phyloP scores from a whole-genome alignment of 2,888 invertebrate genomes.

The Melieria omissa region DNA sequence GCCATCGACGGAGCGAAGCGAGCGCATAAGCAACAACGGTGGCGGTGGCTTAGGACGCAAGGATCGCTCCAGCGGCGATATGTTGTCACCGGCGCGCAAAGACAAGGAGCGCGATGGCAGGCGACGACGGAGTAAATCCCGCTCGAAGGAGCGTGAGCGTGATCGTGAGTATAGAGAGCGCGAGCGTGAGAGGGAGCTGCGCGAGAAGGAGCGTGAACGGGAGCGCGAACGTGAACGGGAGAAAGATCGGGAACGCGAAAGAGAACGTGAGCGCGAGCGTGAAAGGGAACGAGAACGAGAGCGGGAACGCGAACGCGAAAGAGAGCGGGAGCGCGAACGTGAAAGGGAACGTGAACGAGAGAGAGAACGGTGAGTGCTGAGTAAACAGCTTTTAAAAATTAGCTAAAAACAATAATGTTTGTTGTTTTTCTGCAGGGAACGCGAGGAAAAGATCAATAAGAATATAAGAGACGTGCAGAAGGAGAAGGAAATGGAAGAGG shows the following conservation, averaged over 20 bases:
- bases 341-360: slow-evolving; percentile 68
- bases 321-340: slow-evolving; percentile 66
- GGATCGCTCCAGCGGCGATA: slow-evolving; percentile 54
- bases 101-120: slow-evolving; percentile 52
- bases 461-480: slow-evolving; percentile 74
- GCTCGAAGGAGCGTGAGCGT: slow-evolving; percentile 68
- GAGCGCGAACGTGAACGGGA: slow-evolving; percentile 71
- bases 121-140: slow-evolving; percentile 62
- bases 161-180: slow-evolving; percentile 48
- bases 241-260: slow-evolving; percentile 64
- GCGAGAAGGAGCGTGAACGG: slow-evolving; percentile 65
- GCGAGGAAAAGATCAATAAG: slow-evolving; percentile 69
- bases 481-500: slow-evolving; percentile 90
- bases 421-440: slow-evolving; percentile 52
- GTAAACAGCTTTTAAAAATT: neutral
- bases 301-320: slow-evolving; percentile 68
- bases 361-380: slow-evolving; percentile 7
- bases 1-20: slow-evolving; percentile 14
- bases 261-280: slow-evolving; percentile 70
- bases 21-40: neutral
- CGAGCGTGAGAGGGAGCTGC: slow-evolving; percentile 32
- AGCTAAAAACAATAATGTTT: neutral
- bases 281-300: slow-evolving; percentile 71
- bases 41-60: slow-evolving; percentile 41
- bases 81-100: slow-evolving; percentile 56